phyloP scores from a whole-genome alignment of 1,140 invertebrate species.

The Macrobrachium rosenbergii region DNA sequence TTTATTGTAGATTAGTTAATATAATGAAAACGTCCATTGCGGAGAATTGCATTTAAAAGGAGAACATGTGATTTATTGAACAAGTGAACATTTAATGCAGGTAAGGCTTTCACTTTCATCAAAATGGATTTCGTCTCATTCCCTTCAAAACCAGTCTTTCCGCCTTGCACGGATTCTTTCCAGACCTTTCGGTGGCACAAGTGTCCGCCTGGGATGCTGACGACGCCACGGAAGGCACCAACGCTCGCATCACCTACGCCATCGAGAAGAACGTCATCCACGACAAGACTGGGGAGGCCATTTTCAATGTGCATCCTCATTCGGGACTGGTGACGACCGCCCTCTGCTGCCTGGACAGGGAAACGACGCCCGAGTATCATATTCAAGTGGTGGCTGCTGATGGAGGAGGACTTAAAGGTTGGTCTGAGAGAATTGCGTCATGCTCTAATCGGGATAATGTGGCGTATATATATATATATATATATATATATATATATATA shows the following conservation, averaged over 20 bases:
- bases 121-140: too few relatives aligned
- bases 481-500: too few relatives aligned
- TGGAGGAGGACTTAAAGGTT: conserved; percentile 11
- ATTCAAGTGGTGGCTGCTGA: conserved; percentile 18
- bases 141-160: too few relatives aligned
- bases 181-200: background rate
- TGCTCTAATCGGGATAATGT: too few relatives aligned
- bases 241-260: background rate
- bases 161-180: too few relatives aligned
- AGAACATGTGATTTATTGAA: too few relatives aligned
- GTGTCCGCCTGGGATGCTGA: background rate
- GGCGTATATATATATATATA: too few relatives aligned
- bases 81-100: too few relatives aligned
- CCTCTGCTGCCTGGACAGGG: conserved; percentile 11
- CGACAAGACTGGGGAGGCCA: background rate
- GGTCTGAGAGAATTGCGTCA: background rate
- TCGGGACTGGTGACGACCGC: background rate
- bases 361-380: background rate
- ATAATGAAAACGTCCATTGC: too few relatives aligned
- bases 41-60: too few relatives aligned
- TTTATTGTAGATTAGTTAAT: too few relatives aligned
- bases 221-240: background rate
- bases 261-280: conserved; percentile 17
- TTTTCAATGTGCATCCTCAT: background rate
- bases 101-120: too few relatives aligned